Conservation (phyloP, 2,797 vertebrate genomes). For the Pempheris klunzingeri region DNA sequence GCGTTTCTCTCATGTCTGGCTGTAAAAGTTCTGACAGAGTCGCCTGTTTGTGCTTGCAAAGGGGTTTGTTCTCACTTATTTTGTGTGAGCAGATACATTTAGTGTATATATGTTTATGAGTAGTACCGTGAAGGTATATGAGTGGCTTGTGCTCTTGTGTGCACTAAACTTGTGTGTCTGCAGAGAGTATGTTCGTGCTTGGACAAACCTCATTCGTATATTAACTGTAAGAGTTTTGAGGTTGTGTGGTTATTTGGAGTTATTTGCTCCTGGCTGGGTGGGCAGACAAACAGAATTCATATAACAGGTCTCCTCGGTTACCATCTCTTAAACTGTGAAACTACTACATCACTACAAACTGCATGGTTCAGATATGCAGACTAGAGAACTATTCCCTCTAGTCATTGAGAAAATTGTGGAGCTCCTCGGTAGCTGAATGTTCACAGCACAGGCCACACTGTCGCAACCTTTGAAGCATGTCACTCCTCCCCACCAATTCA, state of each 20-base stretch:
- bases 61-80: conserved; percentile 38
- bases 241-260: conserved; percentile 18
- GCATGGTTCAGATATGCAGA: not conserved
- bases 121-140: not conserved
- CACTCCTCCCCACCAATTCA: no score
- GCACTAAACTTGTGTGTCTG: not conserved
- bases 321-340: not conserved
- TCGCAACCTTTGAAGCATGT: no score
- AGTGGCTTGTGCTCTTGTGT: not conserved
- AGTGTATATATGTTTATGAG: no score
- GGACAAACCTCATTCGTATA: not conserved
- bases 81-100: not conserved
- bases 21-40: conserved; percentile 69
- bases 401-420: not conserved
- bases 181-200: not conserved
- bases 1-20: conserved; percentile 51
- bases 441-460: not conserved
- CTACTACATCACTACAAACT: not conserved
- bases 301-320: conserved; percentile 31
- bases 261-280: conserved; percentile 2
- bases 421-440: no score
- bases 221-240: conserved; percentile 25
- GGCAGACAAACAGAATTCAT: not conserved
- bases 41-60: conserved; percentile 6
- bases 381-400: no score